These are phyloP conservation scores for Muscicapa striata DNA, from an alignment of 2,797 vertebrate species.

Conservation along the genomic window DNA sequence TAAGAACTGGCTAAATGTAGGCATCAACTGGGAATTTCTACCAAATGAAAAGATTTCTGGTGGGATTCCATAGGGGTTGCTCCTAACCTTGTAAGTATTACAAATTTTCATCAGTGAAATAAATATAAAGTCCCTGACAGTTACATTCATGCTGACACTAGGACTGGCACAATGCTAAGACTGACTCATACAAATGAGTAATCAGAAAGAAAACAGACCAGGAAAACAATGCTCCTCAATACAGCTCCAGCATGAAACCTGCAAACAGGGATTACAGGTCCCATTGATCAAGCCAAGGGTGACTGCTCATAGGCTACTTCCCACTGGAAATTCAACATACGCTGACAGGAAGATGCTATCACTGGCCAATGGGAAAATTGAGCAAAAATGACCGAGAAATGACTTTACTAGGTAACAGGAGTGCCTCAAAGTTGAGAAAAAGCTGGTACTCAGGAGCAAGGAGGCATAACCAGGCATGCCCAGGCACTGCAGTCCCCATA, in stretches of 20 bases:
- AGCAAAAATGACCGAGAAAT: background rate
- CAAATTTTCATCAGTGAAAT: background rate
- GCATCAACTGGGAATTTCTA: conserved; percentile 12
- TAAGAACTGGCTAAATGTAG: background rate
- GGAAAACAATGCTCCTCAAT: background rate
- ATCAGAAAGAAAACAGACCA: background rate
- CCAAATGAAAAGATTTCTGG: conserved; percentile 30
- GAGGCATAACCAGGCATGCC: background rate
- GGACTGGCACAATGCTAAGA: background rate
- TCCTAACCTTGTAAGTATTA: background rate
- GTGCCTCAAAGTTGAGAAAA: background rate
- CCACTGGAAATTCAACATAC: background rate
- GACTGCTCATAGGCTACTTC: background rate
- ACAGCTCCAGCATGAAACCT: background rate
- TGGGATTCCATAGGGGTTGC: background rate
- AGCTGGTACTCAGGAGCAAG: background rate
- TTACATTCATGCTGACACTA: background rate
- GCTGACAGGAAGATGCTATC: background rate
- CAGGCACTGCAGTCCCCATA: background rate
- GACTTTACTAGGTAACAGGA: background rate
- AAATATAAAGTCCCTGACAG: background rate
- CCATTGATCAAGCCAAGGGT: background rate
- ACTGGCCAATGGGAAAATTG: background rate
- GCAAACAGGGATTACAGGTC: background rate
- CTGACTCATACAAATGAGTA: background rate